Evolutionary conservation across 1,140 invertebrate genomes (phyloP).

Genomic region (Drosophila bifasciata): DNA sequence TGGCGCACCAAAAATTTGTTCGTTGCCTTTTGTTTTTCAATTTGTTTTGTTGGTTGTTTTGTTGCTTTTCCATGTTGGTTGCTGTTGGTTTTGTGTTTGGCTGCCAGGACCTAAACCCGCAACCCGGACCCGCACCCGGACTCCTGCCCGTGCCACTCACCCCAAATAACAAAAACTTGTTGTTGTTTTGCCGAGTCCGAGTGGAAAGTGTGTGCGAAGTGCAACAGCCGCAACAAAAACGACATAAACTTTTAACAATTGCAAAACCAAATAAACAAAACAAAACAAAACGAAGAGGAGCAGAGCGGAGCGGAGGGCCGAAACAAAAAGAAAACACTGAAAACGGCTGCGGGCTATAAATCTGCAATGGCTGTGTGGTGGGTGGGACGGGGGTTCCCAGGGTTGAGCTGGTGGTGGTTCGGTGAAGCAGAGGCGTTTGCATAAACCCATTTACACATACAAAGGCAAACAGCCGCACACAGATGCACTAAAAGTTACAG

Average conservation of each 20-base stretch:
- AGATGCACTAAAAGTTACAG: slow-evolving; percentile 5
- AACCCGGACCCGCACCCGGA: too few relatives aligned
- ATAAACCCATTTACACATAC: slow-evolving; percentile 59
- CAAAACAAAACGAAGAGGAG: too few relatives aligned
- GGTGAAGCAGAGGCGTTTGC: slow-evolving; percentile 49
- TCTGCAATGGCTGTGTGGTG: slow-evolving; percentile 52
- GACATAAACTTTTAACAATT: slow-evolving; percentile 77
- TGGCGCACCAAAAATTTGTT: slow-evolving; percentile 60
- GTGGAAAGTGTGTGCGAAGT: slow-evolving; percentile 70
- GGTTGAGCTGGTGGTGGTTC: slow-evolving; percentile 5
- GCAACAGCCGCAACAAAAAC: slow-evolving; percentile 76
- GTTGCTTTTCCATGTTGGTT: slow-evolving; percentile 1
- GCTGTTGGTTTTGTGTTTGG: slow-evolving; percentile 5
- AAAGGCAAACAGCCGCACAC: slow-evolving; percentile 38
- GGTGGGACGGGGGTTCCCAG: neutral
- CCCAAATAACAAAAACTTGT: slow-evolving; percentile 49
- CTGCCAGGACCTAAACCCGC: neutral
- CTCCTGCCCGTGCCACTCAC: slow-evolving; percentile 10
- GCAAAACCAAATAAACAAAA: slow-evolving; percentile 71
- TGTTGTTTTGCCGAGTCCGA: slow-evolving; percentile 32
- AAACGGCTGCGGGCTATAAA: slow-evolving; percentile 77
- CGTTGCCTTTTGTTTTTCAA: slow-evolving; percentile 21
- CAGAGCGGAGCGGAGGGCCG: slow-evolving; percentile 17
- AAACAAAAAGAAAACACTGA: slow-evolving; percentile 53
- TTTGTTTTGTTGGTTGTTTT: slow-evolving; percentile 24